Percentiles rank a stretch among this genome's conserved stretches.
Conservation (phyloP, 2,888 invertebrate genomes). For the Nebria salina region DNA sequence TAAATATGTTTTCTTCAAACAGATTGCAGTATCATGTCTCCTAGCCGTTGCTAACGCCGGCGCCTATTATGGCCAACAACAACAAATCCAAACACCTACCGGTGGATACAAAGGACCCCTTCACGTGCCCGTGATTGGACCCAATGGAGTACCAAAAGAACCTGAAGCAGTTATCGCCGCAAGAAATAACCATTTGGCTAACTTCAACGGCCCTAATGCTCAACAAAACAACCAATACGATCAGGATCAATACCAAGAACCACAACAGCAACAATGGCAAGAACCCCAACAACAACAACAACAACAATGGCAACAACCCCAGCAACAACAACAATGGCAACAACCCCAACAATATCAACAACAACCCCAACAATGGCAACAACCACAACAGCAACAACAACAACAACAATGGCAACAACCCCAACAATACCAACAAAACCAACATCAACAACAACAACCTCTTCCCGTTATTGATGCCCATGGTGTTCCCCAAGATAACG, state of each 20-base stretch:
- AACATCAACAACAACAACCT: slow-evolving; percentile 34
- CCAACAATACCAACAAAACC: slow-evolving; percentile 23
- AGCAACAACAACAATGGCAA: slow-evolving; percentile 14
- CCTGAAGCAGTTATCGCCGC: slow-evolving; percentile 43
- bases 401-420: slow-evolving; percentile 27
- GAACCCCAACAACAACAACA: slow-evolving; percentile 27
- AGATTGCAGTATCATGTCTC: slow-evolving; percentile 44
- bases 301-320: slow-evolving; percentile 26
- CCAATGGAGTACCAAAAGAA: slow-evolving; percentile 44
- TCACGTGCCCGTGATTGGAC: slow-evolving; percentile 44
- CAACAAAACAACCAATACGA: slow-evolving; percentile 10
- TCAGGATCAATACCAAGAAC: slow-evolving; percentile 9
- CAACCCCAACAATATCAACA: slow-evolving; percentile 23
- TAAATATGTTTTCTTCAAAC: slow-evolving; percentile 7
- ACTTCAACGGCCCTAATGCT: slow-evolving; percentile 19
- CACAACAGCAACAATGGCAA: slow-evolving; percentile 17
- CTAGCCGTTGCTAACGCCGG: slow-evolving; percentile 45
- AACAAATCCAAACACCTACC: not conserved
- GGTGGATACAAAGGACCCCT: slow-evolving; percentile 40
- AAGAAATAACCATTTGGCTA: slow-evolving; percentile 40
- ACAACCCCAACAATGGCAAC: slow-evolving; percentile 21
- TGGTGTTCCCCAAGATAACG: slow-evolving; percentile 42
- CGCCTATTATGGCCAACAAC: slow-evolving; percentile 21
- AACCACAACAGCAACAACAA: slow-evolving; percentile 4
- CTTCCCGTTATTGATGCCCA: slow-evolving; percentile 35